A percentile compares a stretch with the other conserved stretches of the same genome.
These are phyloP conservation scores for Sporophila hypoxantha DNA, from an alignment of 2,113 vertebrate genomes.

Conservation along the genomic window DNA sequence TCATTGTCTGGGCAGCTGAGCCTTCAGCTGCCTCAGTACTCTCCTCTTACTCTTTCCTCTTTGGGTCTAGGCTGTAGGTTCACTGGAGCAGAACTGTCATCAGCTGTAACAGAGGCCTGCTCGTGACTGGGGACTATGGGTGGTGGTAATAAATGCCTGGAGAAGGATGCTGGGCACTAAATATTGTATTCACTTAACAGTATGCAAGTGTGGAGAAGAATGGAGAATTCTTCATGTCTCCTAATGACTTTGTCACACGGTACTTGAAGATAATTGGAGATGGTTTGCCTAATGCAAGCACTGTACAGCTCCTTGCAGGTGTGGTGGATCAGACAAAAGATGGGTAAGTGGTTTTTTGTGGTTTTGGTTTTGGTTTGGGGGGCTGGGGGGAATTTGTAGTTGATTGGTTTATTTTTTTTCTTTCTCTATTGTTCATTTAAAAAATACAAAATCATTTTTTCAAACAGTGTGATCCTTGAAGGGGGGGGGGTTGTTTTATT, in stretches of 20 bases:
- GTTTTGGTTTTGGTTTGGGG: neutral
- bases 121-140: neutral
- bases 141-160: neutral
- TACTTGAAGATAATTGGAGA: constrained; percentile 80
- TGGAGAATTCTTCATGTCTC: constrained; percentile 82
- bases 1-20: neutral
- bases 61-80: neutral
- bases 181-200: constrained; percentile 55
- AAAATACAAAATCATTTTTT: neutral
- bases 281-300: constrained; percentile 72
- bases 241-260: constrained; percentile 78
- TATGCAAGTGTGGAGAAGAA: constrained; percentile 85
- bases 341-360: constrained; percentile 66
- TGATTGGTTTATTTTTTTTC: neutral
- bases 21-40: neutral
- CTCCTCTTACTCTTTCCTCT: neutral
- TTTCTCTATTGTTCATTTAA: neutral
- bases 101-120: neutral
- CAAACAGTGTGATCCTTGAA: neutral
- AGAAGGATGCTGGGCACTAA: neutral
- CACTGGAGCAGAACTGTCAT: neutral
- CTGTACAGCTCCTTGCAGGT: constrained; percentile 77
- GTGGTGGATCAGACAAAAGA: constrained; percentile 87
- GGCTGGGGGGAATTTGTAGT: neutral
- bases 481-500: neutral